phyloP scores from a whole-genome alignment of 2,113 vertebrate species.

The Cheirogaleus medius region DNA sequence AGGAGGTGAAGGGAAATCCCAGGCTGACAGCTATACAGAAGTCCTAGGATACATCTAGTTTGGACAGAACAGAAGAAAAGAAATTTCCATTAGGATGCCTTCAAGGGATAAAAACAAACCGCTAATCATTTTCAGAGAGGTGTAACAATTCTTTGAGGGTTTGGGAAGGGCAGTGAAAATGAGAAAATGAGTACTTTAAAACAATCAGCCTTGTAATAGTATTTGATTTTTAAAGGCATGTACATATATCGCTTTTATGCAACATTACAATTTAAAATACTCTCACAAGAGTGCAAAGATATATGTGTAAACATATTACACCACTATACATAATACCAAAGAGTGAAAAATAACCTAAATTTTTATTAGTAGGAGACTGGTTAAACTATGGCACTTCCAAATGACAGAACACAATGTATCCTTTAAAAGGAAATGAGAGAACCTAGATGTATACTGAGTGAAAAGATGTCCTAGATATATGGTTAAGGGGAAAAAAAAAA shows the following conservation, averaged over 20 bases:
- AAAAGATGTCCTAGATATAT: slow-evolving; percentile 15
- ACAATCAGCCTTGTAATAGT: background rate
- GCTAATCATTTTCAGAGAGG: slow-evolving; percentile 45
- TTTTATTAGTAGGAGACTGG: background rate
- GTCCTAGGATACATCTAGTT: background rate
- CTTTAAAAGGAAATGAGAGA: background rate
- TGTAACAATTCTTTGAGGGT: slow-evolving; percentile 26
- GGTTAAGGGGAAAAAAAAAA: background rate
- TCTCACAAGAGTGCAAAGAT: slow-evolving; percentile 20
- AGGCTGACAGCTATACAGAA: background rate
- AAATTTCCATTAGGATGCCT: background rate
- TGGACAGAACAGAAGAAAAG: background rate
- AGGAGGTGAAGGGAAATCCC: background rate
- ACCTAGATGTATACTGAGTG: background rate
- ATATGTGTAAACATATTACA: background rate
- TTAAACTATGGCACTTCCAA: background rate
- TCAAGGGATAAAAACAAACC: slow-evolving; percentile 28
- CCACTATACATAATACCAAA: background rate
- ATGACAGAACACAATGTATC: background rate
- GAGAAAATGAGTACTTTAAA: slow-evolving; percentile 23
- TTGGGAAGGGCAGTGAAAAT: slow-evolving; percentile 15
- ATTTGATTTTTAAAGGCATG: no score
- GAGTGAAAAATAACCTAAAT: slow-evolving; percentile 8
- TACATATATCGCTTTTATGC: background rate
- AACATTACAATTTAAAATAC: slow-evolving; percentile 29